These are phyloP conservation scores for Sarcoramphus papa DNA, from an alignment of 2,797 vertebrate genomes.

Conservation along the genomic window DNA sequence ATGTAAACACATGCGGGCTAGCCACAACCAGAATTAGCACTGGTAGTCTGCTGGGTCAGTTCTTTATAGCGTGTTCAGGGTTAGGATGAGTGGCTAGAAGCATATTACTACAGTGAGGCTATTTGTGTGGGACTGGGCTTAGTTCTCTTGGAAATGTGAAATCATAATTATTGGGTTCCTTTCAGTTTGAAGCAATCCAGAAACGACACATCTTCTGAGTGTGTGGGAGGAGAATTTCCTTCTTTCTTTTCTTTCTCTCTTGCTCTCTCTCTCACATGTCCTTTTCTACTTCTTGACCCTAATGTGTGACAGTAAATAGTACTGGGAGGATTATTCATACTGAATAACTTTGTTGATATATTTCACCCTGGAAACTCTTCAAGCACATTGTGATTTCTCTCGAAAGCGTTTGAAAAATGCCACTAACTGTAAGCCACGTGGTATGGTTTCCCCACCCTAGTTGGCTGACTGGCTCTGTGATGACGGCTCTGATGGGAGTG, in stretches of 20 bases:
- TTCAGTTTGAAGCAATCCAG: slow-evolving; percentile 13
- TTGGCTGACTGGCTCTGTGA: not conserved
- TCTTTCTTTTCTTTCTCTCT: not conserved
- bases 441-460: not conserved
- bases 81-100: not conserved
- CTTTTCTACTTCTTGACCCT: not conserved
- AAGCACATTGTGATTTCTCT: not conserved
- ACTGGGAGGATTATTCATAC: not conserved
- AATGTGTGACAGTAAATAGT: not conserved
- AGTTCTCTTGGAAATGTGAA: slow-evolving; percentile 7
- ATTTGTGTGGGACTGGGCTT: slow-evolving; percentile 3
- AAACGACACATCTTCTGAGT: slow-evolving; percentile 1
- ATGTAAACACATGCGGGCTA: not conserved
- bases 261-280: not conserved
- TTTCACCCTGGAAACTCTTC: slow-evolving; percentile 3
- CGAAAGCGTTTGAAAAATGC: not conserved
- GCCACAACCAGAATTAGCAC: not conserved
- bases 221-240: slow-evolving; percentile 4
- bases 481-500: not conserved
- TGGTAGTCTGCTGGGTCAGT: not conserved
- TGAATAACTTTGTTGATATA: slow-evolving; percentile 8
- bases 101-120: not conserved
- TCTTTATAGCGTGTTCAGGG: not conserved
- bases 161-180: slow-evolving; percentile 30
- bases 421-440: not conserved